Conservation (phyloP, 37 sponge, comb jelly and placozoan species). For the Halisarca cf. caerulea region DNA sequence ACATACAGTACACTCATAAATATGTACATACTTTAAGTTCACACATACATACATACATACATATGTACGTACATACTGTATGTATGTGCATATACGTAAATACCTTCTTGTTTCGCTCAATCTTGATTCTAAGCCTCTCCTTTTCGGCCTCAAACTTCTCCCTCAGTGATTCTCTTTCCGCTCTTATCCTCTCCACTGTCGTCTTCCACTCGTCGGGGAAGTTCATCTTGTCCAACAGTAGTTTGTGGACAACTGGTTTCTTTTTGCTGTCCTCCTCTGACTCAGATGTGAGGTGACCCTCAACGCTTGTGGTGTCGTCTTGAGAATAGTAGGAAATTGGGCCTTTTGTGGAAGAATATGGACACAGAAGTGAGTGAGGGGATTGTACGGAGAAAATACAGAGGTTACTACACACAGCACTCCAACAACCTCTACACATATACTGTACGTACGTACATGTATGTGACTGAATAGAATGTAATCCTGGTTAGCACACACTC, state of each 20-base stretch:
- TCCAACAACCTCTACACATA: no score
- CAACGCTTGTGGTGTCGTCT: conserved; percentile 27
- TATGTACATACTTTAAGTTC: no score
- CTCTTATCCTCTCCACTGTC: neutral
- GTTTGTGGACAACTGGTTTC: neutral
- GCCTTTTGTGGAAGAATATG: neutral
- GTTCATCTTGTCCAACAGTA: conserved; percentile 15
- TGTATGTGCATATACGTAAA: no score
- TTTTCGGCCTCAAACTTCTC: conserved; percentile 68
- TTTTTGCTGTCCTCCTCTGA: conserved; percentile 57
- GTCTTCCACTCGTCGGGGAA: conserved; percentile 14
- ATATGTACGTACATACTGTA: no score
- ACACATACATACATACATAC: no score
- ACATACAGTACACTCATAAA: no score
- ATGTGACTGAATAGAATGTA: no score
- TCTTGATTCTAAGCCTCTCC: conserved; percentile 2
- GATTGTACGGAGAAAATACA: no score
- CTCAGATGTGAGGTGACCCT: conserved; percentile 36
- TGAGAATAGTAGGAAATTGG: neutral
- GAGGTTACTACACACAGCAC: no score
- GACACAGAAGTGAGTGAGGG: neutral
- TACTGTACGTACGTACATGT: no score
- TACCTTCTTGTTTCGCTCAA: conserved; percentile 31
- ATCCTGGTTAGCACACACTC: no score
- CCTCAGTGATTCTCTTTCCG: conserved; percentile 63